Base-by-base conservation (phyloP, 35 echinoderm and acorn worm genomes). In the Hemicentrotus pulcherrimus region DNA sequence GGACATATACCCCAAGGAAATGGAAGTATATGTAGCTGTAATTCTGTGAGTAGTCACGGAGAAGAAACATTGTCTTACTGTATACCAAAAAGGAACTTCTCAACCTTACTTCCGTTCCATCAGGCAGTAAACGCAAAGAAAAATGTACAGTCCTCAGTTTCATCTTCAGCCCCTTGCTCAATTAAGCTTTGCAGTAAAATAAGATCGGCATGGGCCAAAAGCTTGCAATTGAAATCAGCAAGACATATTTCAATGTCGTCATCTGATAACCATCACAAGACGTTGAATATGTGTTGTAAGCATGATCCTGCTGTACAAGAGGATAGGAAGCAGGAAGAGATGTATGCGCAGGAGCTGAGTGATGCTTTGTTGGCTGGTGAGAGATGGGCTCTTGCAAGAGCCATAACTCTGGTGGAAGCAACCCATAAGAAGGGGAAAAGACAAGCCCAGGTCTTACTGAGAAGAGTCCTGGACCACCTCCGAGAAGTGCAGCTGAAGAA, bases 371-470 rank as follows among this genome's bases (percentile, higher is more conserved):
- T 99, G 31, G 15, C 47, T 12, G 95, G 94, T n/a, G 95, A 99
- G 47, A 97, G 98, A 95, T 94, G 94, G 61, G 96, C 97, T 10
- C 85, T 99, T 41, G 98, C 98, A 0, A 95, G 97, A 88, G 95
- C 96, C n/a, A 99, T 99, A 41, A 99, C 98, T 18, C 86, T 99
- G 7, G 97, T 98, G 6, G 98, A 99, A 90, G 95, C 95, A 59
- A 95, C 94, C 19, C 90, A 96, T 86, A 18, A 24, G 15, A 86
- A 50, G 60, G 97, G 97, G 48, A 96, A 95, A 32, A 95, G 55
- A 58, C 96, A 96, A 65, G 98, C 98, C 18, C 94, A 96, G 59
- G 61, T 86, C 87, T 50, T 99, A 14, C 94, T 99, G 46, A 94
- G 94, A 31, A 89, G 28, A 85, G 94, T 97, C 58, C 59, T 99